These are phyloP conservation scores for Neotoma lepida DNA, from an alignment of 2,113 vertebrate species.

Conservation along the genomic window DNA sequence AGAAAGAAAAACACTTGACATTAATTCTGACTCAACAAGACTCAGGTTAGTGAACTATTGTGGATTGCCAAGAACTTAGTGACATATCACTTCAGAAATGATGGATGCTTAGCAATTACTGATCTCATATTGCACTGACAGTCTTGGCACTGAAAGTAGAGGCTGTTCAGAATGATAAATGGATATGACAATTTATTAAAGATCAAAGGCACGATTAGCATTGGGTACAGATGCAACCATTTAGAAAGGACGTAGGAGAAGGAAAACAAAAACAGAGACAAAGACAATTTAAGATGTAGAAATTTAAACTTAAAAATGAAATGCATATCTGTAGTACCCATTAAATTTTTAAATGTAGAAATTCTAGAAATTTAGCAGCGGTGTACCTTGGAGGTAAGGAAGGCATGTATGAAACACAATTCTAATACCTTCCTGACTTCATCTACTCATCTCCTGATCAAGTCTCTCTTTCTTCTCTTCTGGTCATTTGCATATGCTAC, in stretches of 20 bases:
- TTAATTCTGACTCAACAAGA: constrained; percentile 54
- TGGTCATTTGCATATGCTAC: not conserved
- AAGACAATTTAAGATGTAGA: not conserved
- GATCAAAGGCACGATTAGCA: constrained; percentile 69
- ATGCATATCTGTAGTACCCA: not conserved
- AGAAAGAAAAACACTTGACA: constrained; percentile 50
- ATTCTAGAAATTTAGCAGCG: not conserved
- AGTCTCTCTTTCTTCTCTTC: not conserved
- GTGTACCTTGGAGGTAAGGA: not conserved
- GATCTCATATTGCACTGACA: constrained; percentile 78
- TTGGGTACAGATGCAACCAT: constrained; percentile 42
- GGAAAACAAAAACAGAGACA: not conserved
- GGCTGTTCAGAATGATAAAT: constrained; percentile 80
- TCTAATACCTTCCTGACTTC: not conserved
- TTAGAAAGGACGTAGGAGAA: constrained; percentile 50
- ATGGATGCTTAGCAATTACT: constrained; percentile 82
- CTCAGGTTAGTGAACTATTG: constrained; percentile 57
- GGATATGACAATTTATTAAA: constrained; percentile 80
- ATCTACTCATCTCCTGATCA: not conserved
- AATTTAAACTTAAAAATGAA: constrained; percentile 21
- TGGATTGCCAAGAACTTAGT: constrained; percentile 72
- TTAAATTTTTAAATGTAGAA: not conserved
- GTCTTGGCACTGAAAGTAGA: constrained; percentile 68
- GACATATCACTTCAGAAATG: constrained; percentile 75
- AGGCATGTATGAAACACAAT: not conserved